phyloP scores from a whole-genome alignment of 2,113 vertebrate species.

The Talpa occidentalis region DNA sequence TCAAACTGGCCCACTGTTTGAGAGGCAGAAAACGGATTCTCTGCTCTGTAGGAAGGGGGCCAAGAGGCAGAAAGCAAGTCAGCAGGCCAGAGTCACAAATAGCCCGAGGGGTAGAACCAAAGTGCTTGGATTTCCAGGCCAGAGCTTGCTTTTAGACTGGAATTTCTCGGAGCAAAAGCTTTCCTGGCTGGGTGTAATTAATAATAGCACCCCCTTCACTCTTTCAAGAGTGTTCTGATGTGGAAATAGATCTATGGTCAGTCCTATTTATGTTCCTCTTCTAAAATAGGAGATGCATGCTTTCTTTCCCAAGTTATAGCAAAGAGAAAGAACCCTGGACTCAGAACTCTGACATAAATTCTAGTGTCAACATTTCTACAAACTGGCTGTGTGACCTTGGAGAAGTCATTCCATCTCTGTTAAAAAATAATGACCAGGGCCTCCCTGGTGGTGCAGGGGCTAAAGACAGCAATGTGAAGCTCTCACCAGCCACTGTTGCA shows the following conservation, averaged over 20 bases:
- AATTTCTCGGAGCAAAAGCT: conserved; percentile 3
- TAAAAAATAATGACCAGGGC: neutral
- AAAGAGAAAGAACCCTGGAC: neutral
- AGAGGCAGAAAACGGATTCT: conserved; percentile 16
- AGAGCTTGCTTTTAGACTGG: neutral
- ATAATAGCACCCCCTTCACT: neutral
- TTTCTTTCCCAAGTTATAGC: neutral
- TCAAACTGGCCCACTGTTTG: neutral
- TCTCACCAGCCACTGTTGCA: no score
- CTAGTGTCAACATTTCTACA: neutral
- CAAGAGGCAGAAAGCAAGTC: neutral
- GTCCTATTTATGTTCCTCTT: neutral
- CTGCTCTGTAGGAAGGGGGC: neutral
- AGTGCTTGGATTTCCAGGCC: neutral
- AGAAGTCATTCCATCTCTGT: conserved; percentile 22
- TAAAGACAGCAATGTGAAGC: no score
- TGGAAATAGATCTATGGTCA: neutral
- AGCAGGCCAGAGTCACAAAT: neutral
- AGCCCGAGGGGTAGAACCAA: neutral
- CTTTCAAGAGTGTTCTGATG: neutral
- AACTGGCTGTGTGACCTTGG: neutral
- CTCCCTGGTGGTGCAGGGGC: no score
- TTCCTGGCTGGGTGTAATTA: neutral
- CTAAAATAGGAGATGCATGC: neutral
- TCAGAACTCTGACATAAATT: neutral